A percentile compares a stretch with the other conserved stretches of the same genome.
Conservation (phyloP, 1,140 invertebrate species). For the Ostrea edulis region DNA sequence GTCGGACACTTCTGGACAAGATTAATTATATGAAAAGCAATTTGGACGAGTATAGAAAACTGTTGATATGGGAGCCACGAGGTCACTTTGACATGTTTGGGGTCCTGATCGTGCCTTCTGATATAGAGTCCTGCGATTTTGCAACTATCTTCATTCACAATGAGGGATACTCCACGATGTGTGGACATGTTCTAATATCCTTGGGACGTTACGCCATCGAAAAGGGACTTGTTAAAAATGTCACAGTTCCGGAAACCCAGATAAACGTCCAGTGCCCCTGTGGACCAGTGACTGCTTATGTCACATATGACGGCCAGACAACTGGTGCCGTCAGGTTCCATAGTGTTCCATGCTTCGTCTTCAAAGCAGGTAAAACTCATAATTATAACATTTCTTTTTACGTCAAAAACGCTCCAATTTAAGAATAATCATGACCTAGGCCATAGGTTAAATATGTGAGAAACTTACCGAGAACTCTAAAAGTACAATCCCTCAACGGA, state of each 20-base stretch:
- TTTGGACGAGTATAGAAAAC: constrained; percentile 69
- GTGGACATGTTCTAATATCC: constrained; percentile 77
- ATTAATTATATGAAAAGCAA: constrained; percentile 62
- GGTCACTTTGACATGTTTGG: constrained; percentile 79
- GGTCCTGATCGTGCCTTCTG: constrained; percentile 69
- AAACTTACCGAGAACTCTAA: no score
- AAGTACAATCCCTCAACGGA: no score
- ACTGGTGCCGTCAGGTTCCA: constrained; percentile 72
- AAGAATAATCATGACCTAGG: no score
- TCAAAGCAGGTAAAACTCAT: constrained; percentile 63
- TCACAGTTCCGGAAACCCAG: constrained; percentile 66
- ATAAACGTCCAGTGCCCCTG: constrained; percentile 77
- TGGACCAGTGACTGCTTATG: constrained; percentile 73
- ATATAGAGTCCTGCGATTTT: constrained; percentile 70
- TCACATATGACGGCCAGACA: constrained; percentile 56
- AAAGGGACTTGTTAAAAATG: constrained; percentile 64
- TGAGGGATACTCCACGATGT: constrained; percentile 79
- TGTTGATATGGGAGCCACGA: constrained; percentile 76
- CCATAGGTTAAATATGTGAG: no score
- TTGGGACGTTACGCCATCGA: constrained; percentile 72
- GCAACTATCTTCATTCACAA: constrained; percentile 78
- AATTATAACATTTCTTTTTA: no score
- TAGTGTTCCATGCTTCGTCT: constrained; percentile 76
- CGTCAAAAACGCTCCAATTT: no score
- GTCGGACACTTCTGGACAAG: constrained; percentile 73